Conservation (phyloP, 2,113 vertebrate species). For the Ellobius talpinus region DNA sequence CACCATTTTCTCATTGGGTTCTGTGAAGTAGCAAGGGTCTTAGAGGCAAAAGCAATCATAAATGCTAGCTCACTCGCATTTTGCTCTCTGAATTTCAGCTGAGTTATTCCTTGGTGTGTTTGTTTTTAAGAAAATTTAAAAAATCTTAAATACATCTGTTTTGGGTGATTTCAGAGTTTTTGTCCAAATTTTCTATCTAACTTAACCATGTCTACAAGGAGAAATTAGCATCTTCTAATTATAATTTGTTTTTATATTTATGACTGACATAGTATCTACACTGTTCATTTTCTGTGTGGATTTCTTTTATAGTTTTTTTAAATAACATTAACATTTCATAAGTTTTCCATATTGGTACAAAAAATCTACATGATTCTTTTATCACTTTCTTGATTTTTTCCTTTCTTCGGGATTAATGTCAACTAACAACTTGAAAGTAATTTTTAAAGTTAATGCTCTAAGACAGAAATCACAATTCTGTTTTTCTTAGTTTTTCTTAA, state of each 20-base stretch:
- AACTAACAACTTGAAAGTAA: slow-evolving; percentile 25
- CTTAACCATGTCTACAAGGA: slow-evolving; percentile 8
- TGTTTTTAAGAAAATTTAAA: neutral
- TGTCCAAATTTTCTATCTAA: neutral
- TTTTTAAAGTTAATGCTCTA: slow-evolving; percentile 40
- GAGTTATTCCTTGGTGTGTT: neutral
- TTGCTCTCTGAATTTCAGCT: neutral
- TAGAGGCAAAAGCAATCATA: neutral
- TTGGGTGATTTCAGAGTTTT: neutral
- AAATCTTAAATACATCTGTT: neutral
- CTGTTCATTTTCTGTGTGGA: neutral
- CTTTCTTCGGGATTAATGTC: neutral
- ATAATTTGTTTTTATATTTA: slow-evolving; percentile 23
- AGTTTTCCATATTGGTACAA: neutral
- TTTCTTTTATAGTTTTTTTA: neutral
- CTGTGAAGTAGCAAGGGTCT: neutral
- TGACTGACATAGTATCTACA: neutral
- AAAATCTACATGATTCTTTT: slow-evolving; percentile 15
- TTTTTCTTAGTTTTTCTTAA: neutral
- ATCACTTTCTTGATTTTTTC: neutral
- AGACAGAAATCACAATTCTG: neutral
- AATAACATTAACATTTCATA: slow-evolving; percentile 36
- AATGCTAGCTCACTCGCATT: neutral
- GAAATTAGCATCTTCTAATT: slow-evolving; percentile 52
- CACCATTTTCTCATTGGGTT: neutral